A percentile compares a stretch with the other conserved stretches of the same genome.
Conservation (phyloP, 2,113 vertebrate genomes). For the Engystomops pustulosus region DNA sequence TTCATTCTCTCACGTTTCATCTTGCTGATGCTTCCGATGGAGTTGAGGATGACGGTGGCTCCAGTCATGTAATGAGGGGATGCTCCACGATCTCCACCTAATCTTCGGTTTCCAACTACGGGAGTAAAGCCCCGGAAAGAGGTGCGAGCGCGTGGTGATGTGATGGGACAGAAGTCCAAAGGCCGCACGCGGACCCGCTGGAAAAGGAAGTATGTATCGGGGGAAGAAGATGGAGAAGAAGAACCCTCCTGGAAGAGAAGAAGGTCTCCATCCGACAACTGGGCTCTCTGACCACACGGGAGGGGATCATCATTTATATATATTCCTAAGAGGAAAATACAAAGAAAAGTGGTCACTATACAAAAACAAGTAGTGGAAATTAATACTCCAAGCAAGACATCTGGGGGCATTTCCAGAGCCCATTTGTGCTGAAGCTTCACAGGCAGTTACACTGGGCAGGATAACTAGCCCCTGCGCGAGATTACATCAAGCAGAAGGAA, state of each 20-base stretch:
- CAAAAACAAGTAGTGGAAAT: too few species aligned
- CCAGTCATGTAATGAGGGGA: slow-evolving; percentile 69
- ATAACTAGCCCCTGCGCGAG: too few species aligned
- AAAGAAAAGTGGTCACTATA: neutral
- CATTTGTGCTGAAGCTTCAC: too few species aligned
- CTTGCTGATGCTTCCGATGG: slow-evolving; percentile 91
- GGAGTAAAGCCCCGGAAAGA: slow-evolving; percentile 73
- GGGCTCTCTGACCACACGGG: slow-evolving; percentile 73
- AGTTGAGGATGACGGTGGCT: slow-evolving; percentile 88
- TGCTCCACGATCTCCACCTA: slow-evolving; percentile 68
- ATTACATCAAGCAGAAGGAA: too few species aligned
- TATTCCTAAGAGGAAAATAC: slow-evolving; percentile 73
- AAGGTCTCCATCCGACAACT: slow-evolving; percentile 85
- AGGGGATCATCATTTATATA: slow-evolving; percentile 87
- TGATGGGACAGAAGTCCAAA: slow-evolving; percentile 89
- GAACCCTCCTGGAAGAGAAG: slow-evolving; percentile 78
- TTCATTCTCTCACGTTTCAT: slow-evolving; percentile 74
- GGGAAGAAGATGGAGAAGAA: slow-evolving; percentile 62
- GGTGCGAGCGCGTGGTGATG: slow-evolving; percentile 79
- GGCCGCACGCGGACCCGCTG: slow-evolving; percentile 88
- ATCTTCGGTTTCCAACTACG: slow-evolving; percentile 64
- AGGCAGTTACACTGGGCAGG: too few species aligned
- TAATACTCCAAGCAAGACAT: too few species aligned
- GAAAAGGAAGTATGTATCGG: slow-evolving; percentile 90
- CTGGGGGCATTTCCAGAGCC: too few species aligned